Percentiles rank a stretch among this genome's conserved stretches.
These are phyloP conservation scores for Apocrypta bakeri DNA, from an alignment of 1,140 invertebrate species.

Conservation along the genomic window DNA sequence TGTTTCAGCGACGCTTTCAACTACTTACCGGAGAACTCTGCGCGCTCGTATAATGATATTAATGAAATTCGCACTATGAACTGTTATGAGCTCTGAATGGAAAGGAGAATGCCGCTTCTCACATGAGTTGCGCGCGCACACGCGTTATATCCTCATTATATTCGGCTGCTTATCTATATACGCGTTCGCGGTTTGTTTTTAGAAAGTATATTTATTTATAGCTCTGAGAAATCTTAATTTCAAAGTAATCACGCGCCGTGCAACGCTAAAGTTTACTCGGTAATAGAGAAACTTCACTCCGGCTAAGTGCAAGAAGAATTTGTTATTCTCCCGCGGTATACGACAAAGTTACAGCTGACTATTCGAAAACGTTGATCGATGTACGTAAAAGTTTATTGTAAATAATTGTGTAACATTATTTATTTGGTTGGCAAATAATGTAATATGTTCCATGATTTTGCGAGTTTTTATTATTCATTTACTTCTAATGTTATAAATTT, in stretches of 20 bases:
- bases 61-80: background rate
- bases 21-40: too few species aligned
- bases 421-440: too few species aligned
- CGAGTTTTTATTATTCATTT: too few species aligned
- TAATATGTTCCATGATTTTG: too few species aligned
- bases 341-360: too few species aligned
- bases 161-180: background rate
- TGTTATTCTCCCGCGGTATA: too few species aligned
- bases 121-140: slow-evolving; percentile 51
- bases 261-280: background rate
- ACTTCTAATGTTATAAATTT: too few species aligned
- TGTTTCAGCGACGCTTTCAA: too few species aligned
- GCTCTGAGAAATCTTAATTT: background rate
- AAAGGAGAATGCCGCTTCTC: background rate
- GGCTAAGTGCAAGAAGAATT: too few species aligned
- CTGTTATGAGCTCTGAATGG: background rate
- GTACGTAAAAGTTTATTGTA: too few species aligned
- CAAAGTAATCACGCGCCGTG: background rate
- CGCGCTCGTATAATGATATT: background rate
- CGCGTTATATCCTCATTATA: background rate
- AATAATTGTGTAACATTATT: too few species aligned
- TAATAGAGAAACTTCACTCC: background rate
- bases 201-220: background rate
- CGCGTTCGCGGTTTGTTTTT: background rate
- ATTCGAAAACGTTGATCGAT: too few species aligned